Evolutionary conservation across 2,797 vertebrate genomes (phyloP).

Genomic region (Notamacropus eugenii): DNA sequence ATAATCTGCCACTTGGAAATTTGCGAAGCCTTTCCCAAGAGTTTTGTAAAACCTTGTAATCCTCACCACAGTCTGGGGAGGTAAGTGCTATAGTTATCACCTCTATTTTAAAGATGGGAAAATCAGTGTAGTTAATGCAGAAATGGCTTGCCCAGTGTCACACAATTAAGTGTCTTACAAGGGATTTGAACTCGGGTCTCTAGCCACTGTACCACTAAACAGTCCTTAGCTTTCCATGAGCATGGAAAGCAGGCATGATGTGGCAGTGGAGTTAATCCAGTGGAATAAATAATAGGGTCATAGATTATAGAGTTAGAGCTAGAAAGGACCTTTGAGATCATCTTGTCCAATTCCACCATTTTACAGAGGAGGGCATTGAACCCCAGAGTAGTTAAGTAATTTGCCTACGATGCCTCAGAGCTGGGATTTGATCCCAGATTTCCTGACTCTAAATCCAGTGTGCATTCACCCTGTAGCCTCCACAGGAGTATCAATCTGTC

Average conservation of each 20-base stretch:
- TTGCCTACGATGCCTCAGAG: neutral
- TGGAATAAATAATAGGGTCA: neutral
- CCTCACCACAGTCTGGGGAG: too few relatives aligned
- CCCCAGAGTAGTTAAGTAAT: neutral
- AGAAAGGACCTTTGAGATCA: neutral
- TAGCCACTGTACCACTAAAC: neutral
- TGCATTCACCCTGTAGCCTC: too few relatives aligned
- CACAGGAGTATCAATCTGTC: neutral
- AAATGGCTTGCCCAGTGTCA: neutral
- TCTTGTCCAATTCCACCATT: neutral
- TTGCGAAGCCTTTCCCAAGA: too few relatives aligned
- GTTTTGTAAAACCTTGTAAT: too few relatives aligned
- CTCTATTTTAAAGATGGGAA: neutral
- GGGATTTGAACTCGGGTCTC: neutral
- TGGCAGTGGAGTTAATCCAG: neutral
- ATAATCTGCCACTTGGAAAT: too few relatives aligned
- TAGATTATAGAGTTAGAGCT: neutral
- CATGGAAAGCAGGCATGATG: neutral
- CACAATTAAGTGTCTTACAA: neutral
- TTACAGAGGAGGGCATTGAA: neutral
- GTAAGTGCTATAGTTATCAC: neutral
- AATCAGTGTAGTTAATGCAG: neutral
- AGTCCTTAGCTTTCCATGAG: neutral
- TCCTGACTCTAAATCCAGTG: neutral
- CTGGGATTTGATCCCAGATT: neutral